Base-by-base conservation (phyloP, 2,888 invertebrate genomes). In the Paralinhomoeus sp. region DNA sequence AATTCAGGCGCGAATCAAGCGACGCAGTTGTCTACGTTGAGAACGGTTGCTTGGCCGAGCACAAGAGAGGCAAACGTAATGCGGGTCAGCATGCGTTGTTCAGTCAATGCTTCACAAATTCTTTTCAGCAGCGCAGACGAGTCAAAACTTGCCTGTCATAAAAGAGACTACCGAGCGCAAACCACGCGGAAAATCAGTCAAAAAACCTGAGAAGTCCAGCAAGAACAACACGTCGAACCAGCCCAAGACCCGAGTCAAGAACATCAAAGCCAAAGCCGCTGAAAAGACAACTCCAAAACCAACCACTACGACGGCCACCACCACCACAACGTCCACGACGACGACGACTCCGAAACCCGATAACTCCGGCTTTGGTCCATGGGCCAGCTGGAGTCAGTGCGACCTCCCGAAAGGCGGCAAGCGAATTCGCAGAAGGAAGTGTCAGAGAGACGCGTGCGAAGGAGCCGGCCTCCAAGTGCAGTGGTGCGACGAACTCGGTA, bases 301-400 rank as follows among this genome's bases (percentile, higher is more conserved):
- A n/a, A n/a, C n/a, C n/a, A n/a, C n/a, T n/a, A n/a, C n/a, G n/a
- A n/a, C n/a, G n/a, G n/a, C n/a, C n/a, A n/a, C n/a, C n/a, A 5
- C 27, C 27, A 27, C 5, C 7, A 5, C 27, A 12, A 27, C 27
- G 27, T 9, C 27, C 27, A 27, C 27, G 7, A 27, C 27, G 7
- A 27, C 27, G 12, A 5, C 20, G 9, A 20, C 5, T 5, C 37
- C 37, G 47, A 49, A 38, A 3, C 24, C n/a, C 9, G 42, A 45
- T 42, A 48, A 46, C n/a, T n/a, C n/a, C 9, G 57, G 51, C 45
- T 60, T 57, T 50, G 55, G 57, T 20, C 52, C 53, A 24, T 60
- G 60, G 60, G 53, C 52, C 9, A 52, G 54, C 23, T 60, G 60
- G 60, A 56, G 57, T 1, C 50, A 50, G 17, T 60, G 60, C 47